phyloP scores from a whole-genome alignment of 2,113 vertebrate genomes.

The Cettia cetti region DNA sequence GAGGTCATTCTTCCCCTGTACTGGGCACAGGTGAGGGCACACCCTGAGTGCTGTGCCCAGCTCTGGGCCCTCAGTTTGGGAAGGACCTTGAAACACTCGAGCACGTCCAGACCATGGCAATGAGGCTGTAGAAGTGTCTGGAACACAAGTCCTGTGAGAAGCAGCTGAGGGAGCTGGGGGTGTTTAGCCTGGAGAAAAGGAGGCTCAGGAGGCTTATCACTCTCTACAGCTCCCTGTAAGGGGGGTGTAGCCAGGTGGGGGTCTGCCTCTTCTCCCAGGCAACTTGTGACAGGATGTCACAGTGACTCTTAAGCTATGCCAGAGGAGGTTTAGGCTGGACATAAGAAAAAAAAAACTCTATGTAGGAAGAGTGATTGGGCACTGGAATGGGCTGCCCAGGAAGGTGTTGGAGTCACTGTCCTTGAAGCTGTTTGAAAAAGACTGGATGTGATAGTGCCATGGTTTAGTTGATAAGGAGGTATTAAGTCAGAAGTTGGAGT shows the following conservation, averaged over 20 bases:
- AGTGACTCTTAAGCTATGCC: background rate
- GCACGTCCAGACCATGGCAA: rapidly evolving
- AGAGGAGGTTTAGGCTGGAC: background rate
- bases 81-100: rapidly evolving
- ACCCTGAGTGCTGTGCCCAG: background rate
- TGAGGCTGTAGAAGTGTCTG: background rate
- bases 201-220: rapidly evolving
- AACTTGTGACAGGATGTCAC: background rate
- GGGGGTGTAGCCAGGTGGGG: background rate
- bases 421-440: background rate
- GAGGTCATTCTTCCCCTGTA: background rate
- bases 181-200: background rate
- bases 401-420: background rate
- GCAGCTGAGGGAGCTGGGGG: rapidly evolving
- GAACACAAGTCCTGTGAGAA: background rate
- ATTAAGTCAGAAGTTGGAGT: background rate
- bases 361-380: background rate
- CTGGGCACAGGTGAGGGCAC: background rate
- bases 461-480: background rate
- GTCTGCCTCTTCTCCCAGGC: background rate
- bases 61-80: background rate
- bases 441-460: background rate
- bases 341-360: background rate
- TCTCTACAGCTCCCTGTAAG: background rate
- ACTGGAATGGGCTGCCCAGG: background rate